These are phyloP conservation scores for Drosophila tristis DNA, from an alignment of 1,140 invertebrate species.

Conservation along the genomic window DNA sequence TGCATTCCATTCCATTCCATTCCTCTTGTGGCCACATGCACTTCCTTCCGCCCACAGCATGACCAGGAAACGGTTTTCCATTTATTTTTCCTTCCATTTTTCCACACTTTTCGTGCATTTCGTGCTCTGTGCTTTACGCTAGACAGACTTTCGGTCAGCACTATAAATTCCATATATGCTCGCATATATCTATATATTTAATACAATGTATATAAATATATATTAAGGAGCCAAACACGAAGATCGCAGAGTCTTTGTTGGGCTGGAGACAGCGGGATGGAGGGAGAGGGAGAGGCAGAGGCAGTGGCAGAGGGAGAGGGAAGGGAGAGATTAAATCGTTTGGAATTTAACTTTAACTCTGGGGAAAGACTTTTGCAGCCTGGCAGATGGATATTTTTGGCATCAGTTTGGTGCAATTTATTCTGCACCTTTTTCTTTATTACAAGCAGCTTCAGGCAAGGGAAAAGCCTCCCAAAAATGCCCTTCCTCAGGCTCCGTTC, in stretches of 20 bases:
- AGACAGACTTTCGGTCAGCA: constrained; percentile 48
- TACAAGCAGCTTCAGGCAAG: too few species aligned
- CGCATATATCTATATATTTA: not conserved
- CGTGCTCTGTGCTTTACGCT: constrained; percentile 54
- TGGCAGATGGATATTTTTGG: too few species aligned
- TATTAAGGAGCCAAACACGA: constrained; percentile 19
- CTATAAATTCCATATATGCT: constrained; percentile 7
- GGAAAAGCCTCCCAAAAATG: too few species aligned
- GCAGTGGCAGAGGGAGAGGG: not conserved
- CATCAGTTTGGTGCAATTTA: too few species aligned
- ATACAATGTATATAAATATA: constrained; percentile 15
- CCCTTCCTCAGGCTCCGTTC: too few species aligned
- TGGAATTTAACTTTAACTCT: too few species aligned
- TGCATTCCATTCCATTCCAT: not conserved
- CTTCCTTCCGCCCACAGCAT: constrained; percentile 53
- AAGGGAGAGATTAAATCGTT: too few species aligned
- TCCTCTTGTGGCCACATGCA: constrained; percentile 23
- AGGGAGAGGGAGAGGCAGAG: not conserved
- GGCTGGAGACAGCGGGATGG: not conserved
- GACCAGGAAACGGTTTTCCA: constrained; percentile 54
- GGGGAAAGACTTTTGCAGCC: too few species aligned
- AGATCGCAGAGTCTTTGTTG: too few species aligned
- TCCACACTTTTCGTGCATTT: constrained; percentile 17
- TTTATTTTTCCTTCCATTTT: too few species aligned
- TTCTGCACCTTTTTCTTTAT: too few species aligned